Percentiles rank a stretch among this genome's conserved stretches.
phyloP scores from a whole-genome alignment of 2,888 invertebrate genomes.

The Phortica okadai region DNA sequence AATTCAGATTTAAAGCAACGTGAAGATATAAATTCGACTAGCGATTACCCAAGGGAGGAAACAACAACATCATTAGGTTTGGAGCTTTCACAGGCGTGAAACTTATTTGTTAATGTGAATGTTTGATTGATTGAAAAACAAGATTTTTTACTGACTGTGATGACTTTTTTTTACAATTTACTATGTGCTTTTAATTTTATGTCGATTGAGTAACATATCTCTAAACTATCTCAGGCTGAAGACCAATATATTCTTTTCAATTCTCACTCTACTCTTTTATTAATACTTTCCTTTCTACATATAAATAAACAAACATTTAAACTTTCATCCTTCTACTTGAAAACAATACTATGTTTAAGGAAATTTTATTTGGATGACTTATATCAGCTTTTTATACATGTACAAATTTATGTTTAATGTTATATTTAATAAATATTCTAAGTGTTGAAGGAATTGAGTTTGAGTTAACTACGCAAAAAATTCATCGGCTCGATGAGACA shows the following conservation, averaged over 20 bases:
- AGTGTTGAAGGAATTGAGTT: conserved; percentile 35
- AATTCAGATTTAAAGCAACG: conserved; percentile 56
- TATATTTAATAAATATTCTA: conserved; percentile 54
- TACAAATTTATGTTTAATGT: conserved; percentile 59
- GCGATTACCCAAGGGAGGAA: conserved; percentile 41
- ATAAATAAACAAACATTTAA: background rate
- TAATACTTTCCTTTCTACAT: background rate
- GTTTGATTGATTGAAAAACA: conserved; percentile 14
- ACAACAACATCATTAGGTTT: conserved; percentile 11
- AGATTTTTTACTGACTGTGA: conserved; percentile 67
- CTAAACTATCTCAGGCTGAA: conserved; percentile 20
- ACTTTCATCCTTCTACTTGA: background rate
- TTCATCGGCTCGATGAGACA: background rate
- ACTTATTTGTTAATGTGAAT: background rate
- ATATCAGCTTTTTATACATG: conserved; percentile 52
- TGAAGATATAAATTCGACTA: background rate
- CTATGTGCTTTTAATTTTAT: conserved; percentile 18
- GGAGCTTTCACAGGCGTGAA: conserved; percentile 3
- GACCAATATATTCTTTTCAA: background rate
- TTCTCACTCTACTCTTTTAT: background rate
- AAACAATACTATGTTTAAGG: conserved; percentile 2
- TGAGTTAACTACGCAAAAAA: background rate
- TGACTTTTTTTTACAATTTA: conserved; percentile 52
- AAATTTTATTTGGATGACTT: conserved; percentile 28
- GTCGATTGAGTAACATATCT: conserved; percentile 18